Conservation (phyloP, 2,113 vertebrate genomes). For the Dicentrarchus labrax region DNA sequence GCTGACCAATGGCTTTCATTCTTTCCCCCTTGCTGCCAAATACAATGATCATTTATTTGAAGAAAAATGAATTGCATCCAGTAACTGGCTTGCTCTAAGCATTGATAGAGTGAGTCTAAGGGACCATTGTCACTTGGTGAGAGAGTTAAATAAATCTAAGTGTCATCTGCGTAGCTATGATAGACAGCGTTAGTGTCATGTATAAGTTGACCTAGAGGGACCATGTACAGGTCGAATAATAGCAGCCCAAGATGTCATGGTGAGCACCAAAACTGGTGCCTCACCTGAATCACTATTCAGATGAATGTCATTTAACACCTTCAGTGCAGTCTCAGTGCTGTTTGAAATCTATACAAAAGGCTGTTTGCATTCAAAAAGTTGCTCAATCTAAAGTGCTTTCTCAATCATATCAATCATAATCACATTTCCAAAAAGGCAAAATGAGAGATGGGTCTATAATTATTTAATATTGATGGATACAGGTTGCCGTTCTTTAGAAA, state of each 20-base stretch:
- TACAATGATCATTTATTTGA: background rate
- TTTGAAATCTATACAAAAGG: background rate
- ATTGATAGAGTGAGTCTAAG: background rate
- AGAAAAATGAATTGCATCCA: background rate
- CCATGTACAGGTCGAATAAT: background rate
- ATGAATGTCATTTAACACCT: background rate
- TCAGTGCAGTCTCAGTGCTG: background rate
- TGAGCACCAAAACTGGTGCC: background rate
- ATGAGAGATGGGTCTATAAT: background rate
- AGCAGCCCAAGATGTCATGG: background rate
- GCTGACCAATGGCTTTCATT: background rate
- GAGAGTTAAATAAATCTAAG: background rate
- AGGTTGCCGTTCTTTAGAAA: background rate
- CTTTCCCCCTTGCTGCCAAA: background rate
- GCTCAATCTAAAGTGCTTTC: background rate
- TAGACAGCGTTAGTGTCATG: background rate
- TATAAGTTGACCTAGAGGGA: background rate
- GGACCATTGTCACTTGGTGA: background rate
- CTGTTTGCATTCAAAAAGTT: background rate
- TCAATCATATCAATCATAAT: background rate
- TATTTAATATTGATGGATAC: constrained; percentile 10
- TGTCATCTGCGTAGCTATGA: background rate
- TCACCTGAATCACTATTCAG: background rate
- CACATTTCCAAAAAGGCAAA: background rate
- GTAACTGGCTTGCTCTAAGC: background rate